Percentiles rank a stretch among this genome's conserved stretches.
Conservation (phyloP, 2,797 vertebrate species). For the Notolabrus celidotus region DNA sequence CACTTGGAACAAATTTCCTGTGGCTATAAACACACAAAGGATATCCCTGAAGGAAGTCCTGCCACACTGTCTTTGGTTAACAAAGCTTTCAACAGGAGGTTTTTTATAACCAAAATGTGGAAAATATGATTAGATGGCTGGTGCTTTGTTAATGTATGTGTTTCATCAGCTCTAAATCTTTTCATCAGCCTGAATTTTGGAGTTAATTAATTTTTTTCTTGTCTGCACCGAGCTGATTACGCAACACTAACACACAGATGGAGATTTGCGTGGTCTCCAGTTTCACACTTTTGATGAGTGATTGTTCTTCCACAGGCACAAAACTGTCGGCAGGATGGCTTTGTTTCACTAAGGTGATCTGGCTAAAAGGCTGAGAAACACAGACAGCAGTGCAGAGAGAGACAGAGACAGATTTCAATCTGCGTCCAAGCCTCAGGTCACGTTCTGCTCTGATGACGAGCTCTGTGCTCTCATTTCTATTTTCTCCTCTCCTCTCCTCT, state of each 20-base stretch:
- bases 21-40: slow-evolving; percentile 62
- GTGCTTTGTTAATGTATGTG: not conserved
- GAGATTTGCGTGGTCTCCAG: slow-evolving; percentile 23
- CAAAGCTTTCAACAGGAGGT: slow-evolving; percentile 57
- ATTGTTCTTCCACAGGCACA: slow-evolving; percentile 29
- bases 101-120: slow-evolving; percentile 56
- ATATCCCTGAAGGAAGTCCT: slow-evolving; percentile 68
- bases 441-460: slow-evolving; percentile 66
- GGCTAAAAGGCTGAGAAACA: slow-evolving; percentile 42
- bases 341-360: slow-evolving; percentile 53
- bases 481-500: slow-evolving; percentile 36
- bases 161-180: slow-evolving; percentile 7
- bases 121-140: slow-evolving; percentile 21
- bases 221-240: slow-evolving; percentile 31
- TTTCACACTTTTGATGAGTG: slow-evolving; percentile 36
- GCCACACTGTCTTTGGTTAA: slow-evolving; percentile 48
- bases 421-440: slow-evolving; percentile 61
- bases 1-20: slow-evolving; percentile 58
- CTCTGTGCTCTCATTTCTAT: slow-evolving; percentile 55
- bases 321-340: slow-evolving; percentile 32
- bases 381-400: slow-evolving; percentile 36
- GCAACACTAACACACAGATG: slow-evolving; percentile 34
- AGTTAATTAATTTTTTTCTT: not conserved
- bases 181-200: not conserved
- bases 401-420: slow-evolving; percentile 30